Conservation (phyloP, 2,113 vertebrate genomes). For the Pterocles orientalis region DNA sequence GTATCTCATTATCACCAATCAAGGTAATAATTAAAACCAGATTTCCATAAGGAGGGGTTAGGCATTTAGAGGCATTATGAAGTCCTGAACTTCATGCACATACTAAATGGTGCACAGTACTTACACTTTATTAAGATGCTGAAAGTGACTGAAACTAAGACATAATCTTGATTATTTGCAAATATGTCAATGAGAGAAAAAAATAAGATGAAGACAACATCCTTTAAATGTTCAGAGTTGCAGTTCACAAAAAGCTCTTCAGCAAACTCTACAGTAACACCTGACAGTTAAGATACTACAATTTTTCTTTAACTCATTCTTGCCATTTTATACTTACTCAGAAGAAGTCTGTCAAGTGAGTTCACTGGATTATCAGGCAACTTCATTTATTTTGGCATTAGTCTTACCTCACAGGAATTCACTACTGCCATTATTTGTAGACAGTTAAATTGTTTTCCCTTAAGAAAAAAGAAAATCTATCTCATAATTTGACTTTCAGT, state of each 20-base stretch:
- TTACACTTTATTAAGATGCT: background rate
- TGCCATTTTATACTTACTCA: background rate
- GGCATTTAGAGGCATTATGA: background rate
- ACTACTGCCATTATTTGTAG: background rate
- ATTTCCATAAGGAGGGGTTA: background rate
- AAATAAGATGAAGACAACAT: background rate
- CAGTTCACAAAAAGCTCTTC: background rate
- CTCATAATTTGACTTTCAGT: background rate
- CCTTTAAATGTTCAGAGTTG: background rate
- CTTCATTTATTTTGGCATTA: background rate
- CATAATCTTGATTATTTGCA: background rate
- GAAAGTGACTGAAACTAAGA: background rate
- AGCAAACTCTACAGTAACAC: background rate
- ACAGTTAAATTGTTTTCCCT: background rate
- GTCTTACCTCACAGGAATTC: background rate
- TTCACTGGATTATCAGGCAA: background rate
- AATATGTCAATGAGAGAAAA: background rate
- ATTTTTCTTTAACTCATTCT: background rate
- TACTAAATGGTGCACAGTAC: background rate
- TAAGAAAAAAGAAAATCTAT: background rate
- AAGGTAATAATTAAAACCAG: slow-evolving; percentile 26
- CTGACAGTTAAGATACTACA: background rate
- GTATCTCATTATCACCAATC: slow-evolving; percentile 22
- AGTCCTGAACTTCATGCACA: background rate
- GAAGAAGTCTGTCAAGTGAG: background rate